A percentile compares a stretch with the other conserved stretches of the same genome.
Evolutionary conservation across 1,140 invertebrate species (phyloP).

Genomic region (Pollicipes pollicipes): DNA sequence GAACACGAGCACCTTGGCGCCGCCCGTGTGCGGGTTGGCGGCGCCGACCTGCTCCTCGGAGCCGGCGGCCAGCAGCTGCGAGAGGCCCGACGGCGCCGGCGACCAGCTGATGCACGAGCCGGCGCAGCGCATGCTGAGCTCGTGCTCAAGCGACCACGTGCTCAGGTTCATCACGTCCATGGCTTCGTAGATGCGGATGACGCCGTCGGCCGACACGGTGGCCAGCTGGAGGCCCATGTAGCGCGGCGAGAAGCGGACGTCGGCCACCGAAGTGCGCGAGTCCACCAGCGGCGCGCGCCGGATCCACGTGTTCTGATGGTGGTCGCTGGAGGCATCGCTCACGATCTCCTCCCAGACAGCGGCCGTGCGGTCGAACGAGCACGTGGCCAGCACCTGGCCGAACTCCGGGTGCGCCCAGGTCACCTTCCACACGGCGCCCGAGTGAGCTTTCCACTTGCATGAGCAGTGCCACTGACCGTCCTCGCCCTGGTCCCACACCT

Average conservation of each 20-base stretch:
- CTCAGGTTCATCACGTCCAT: constrained; percentile 98
- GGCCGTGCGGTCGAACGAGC: constrained; percentile 91
- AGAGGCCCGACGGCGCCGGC: constrained; percentile 36
- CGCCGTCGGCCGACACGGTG: constrained; percentile 69
- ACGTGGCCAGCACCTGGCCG: constrained; percentile 90
- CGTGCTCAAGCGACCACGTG: constrained; percentile 89
- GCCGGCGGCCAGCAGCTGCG: constrained; percentile 74
- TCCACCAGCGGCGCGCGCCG: constrained; percentile 84
- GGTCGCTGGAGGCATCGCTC: constrained; percentile 17
- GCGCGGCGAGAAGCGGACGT: constrained; percentile 95
- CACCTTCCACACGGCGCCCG: constrained; percentile 94
- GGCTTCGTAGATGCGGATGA: constrained; percentile 80
- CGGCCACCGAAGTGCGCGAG: constrained; percentile 45
- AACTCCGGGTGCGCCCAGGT: constrained; percentile 97
- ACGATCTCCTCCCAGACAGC: constrained; percentile 88
- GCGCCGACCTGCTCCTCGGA: constrained; percentile 56
- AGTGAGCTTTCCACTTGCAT: constrained; percentile 88
- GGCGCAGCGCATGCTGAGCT: constrained; percentile 58
- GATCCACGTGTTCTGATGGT: constrained; percentile 57
- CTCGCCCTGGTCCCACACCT: constrained; percentile 86
- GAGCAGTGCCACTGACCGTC: constrained; percentile 67
- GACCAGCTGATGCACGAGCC: constrained; percentile 89
- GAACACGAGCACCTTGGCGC: constrained; percentile 63
- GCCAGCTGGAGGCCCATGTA: constrained; percentile 78
- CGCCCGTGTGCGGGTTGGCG: constrained; percentile 23